These are phyloP conservation scores for Cantharis lateralis DNA, from an alignment of 2,888 invertebrate genomes.

Conservation along the genomic window DNA sequence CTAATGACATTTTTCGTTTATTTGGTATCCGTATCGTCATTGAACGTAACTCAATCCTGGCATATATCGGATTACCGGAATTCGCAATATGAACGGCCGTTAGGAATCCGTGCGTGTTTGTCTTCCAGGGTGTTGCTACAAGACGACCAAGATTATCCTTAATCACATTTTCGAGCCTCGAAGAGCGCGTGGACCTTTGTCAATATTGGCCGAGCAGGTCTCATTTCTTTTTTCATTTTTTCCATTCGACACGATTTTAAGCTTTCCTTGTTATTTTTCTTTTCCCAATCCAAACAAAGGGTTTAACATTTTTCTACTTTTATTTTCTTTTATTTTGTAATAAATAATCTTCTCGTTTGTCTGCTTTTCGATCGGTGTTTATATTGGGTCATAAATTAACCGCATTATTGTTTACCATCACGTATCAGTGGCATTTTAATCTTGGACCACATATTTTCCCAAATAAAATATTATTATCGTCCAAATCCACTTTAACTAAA, in stretches of 20 bases:
- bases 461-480: neutral
- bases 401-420: constrained; percentile 27
- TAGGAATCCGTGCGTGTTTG: constrained; percentile 52
- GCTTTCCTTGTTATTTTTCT: constrained; percentile 22
- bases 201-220: constrained; percentile 47
- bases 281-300: constrained; percentile 26
- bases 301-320: constrained; percentile 19
- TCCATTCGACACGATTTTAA: constrained; percentile 15
- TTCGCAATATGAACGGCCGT: constrained; percentile 52
- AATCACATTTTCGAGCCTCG: constrained; percentile 43
- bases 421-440: constrained; percentile 12
- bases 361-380: constrained; percentile 13
- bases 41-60: constrained; percentile 52
- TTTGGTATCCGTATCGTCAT: constrained; percentile 48
- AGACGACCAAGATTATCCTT: constrained; percentile 32
- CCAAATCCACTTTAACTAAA: neutral
- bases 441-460: constrained; percentile 32
- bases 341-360: constrained; percentile 14
- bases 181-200: constrained; percentile 43
- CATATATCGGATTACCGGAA: constrained; percentile 54
- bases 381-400: constrained; percentile 8
- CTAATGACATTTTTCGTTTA: constrained; percentile 55
- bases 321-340: neutral
- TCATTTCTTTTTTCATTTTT: constrained; percentile 13
- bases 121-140: constrained; percentile 28